Evolutionary conservation across 2,888 invertebrate species (phyloP).

Genomic region (Malthinus seriepunctatus): DNA sequence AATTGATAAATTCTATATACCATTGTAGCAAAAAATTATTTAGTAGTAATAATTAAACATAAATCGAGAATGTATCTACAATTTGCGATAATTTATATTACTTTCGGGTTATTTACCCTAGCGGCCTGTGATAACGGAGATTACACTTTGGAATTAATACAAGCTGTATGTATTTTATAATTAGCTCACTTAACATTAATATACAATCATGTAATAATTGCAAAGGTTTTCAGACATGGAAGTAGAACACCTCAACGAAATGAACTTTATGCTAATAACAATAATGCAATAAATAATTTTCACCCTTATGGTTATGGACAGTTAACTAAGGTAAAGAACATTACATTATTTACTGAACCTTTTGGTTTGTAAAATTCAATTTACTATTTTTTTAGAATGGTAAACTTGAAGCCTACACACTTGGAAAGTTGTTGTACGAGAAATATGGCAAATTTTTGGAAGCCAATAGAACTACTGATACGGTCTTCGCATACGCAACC

Average conservation of each 20-base stretch:
- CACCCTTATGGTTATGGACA: constrained; percentile 75
- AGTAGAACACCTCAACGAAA: constrained; percentile 61
- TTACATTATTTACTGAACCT: neutral
- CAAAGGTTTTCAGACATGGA: neutral
- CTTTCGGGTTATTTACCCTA: no score
- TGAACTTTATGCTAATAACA: constrained; percentile 69
- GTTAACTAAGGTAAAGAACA: constrained; percentile 65
- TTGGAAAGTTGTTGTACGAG: constrained; percentile 65
- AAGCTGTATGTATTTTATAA: neutral
- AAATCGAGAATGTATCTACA: no score
- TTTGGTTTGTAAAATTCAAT: no score
- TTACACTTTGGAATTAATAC: neutral
- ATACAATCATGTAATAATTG: neutral
- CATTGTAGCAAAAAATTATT: no score
- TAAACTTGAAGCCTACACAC: constrained; percentile 55
- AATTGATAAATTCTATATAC: no score
- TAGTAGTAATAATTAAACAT: no score
- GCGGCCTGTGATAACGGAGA: neutral
- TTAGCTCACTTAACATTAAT: neutral
- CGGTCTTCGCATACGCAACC: constrained; percentile 67
- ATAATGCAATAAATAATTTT: constrained; percentile 61
- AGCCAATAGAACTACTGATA: constrained; percentile 56
- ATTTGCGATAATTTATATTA: no score
- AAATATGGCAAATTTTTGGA: constrained; percentile 64
- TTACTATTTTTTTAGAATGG: constrained; percentile 41